phyloP scores from a whole-genome alignment of 1,140 invertebrate species.

The Pristionchus pacificus region DNA sequence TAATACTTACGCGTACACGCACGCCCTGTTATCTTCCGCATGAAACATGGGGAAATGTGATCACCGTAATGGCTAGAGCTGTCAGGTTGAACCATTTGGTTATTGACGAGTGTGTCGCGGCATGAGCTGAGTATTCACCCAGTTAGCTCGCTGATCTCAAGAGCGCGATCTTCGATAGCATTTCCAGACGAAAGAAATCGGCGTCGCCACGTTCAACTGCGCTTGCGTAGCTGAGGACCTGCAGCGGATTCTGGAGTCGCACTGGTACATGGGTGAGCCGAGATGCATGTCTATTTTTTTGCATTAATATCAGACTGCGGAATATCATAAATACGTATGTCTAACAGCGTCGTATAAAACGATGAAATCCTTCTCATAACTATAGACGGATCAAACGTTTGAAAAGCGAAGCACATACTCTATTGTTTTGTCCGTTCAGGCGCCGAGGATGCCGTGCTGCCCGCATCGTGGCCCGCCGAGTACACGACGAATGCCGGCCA shows the following conservation, averaged over 20 bases:
- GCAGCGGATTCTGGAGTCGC: conserved; percentile 82
- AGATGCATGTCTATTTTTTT: too few species aligned
- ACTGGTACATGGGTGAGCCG: conserved; percentile 70
- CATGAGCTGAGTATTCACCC: too few species aligned
- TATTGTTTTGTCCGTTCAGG: conserved; percentile 60
- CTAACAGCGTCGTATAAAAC: too few species aligned
- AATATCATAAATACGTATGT: neutral
- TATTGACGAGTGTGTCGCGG: too few species aligned
- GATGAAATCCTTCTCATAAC: too few species aligned
- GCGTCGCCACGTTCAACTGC: conserved; percentile 75
- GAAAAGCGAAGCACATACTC: too few species aligned
- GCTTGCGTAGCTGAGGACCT: conserved; percentile 75
- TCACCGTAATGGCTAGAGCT: too few species aligned
- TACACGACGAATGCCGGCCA: conserved; percentile 6
- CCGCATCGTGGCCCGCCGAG: conserved; percentile 7
- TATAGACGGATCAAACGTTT: too few species aligned
- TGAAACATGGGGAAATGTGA: too few species aligned
- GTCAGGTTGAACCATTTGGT: too few species aligned
- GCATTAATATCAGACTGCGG: neutral
- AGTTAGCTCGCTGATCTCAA: too few species aligned
- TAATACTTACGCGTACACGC: conserved; percentile 59
- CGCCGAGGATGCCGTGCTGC: conserved; percentile 49
- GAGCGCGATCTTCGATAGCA: too few species aligned
- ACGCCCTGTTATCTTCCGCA: neutral
- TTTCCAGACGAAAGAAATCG: conserved; percentile 85